Evolutionary conservation across 2,797 vertebrate genomes (phyloP).

Genomic region (Botia almorhae): DNA sequence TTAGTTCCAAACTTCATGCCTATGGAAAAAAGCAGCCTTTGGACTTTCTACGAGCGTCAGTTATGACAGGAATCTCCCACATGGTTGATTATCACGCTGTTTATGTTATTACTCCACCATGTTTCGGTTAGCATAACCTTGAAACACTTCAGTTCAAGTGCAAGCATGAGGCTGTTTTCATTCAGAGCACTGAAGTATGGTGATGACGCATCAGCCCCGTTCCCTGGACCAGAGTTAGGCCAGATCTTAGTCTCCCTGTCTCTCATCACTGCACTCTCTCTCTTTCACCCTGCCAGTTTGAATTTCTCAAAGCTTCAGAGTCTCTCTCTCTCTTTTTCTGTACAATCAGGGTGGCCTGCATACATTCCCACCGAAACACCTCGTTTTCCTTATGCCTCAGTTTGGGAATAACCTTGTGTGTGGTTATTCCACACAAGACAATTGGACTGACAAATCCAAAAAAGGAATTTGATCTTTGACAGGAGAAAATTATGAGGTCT

Average conservation of each 20-base stretch:
- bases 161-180: slow-evolving; percentile 76
- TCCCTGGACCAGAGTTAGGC: slow-evolving; percentile 72
- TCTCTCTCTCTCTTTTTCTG: slow-evolving; percentile 56
- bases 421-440: slow-evolving; percentile 55
- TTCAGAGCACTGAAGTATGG: slow-evolving; percentile 77
- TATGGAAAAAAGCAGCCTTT: slow-evolving; percentile 63
- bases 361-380: slow-evolving; percentile 61
- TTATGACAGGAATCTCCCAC: slow-evolving; percentile 79
- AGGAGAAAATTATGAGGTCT: too few relatives aligned
- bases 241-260: slow-evolving; percentile 48
- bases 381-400: slow-evolving; percentile 65
- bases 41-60: slow-evolving; percentile 72
- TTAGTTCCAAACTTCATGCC: slow-evolving; percentile 31
- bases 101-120: slow-evolving; percentile 83
- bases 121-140: slow-evolving; percentile 86
- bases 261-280: slow-evolving; percentile 27
- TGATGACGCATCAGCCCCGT: slow-evolving; percentile 75
- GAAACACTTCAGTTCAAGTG: slow-evolving; percentile 81
- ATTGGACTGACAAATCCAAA: too few relatives aligned
- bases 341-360: slow-evolving; percentile 68
- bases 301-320: slow-evolving; percentile 1
- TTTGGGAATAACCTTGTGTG: slow-evolving; percentile 62
- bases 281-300: slow-evolving; percentile 32
- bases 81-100: slow-evolving; percentile 81
- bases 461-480: too few relatives aligned